Evolutionary conservation across 2,113 vertebrate species (phyloP).

Genomic region (Podocnemis expansa): DNA sequence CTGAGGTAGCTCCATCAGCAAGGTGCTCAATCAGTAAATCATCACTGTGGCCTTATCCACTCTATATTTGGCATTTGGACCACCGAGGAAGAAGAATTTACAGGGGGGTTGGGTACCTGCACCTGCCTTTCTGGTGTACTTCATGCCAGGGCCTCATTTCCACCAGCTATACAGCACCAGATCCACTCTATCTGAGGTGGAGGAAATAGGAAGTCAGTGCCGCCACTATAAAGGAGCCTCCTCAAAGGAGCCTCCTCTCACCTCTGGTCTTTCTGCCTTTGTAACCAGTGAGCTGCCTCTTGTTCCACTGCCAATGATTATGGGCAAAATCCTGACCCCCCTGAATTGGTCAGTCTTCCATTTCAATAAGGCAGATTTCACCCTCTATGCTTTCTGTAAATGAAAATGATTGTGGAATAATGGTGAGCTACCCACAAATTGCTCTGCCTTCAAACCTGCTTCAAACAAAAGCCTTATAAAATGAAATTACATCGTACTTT

Average conservation of each 20-base stretch:
- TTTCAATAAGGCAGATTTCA: not conserved
- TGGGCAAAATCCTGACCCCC: not conserved
- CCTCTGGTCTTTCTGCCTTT: not conserved
- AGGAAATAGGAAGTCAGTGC: not conserved
- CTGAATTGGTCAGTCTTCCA: not conserved
- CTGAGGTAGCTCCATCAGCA: not conserved
- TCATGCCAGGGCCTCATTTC: not conserved
- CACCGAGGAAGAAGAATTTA: not conserved
- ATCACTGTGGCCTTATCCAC: not conserved
- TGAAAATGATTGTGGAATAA: not conserved
- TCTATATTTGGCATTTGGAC: not conserved
- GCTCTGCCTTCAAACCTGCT: not conserved
- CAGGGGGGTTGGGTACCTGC: not conserved
- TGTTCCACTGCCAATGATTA: not conserved
- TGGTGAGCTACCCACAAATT: accelerated
- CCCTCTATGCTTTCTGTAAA: not conserved
- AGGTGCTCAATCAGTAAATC: not conserved
- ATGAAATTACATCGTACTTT: not conserved
- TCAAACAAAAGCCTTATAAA: not conserved
- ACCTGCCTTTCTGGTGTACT: not conserved
- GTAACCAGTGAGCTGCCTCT: not conserved
- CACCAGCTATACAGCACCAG: not conserved
- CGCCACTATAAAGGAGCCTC: not conserved
- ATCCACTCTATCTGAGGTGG: not conserved
- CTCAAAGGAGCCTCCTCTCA: not conserved